Percentiles rank a stretch among this genome's conserved stretches.
phyloP scores from a whole-genome alignment of 2,888 invertebrate species.

The Labia minor region DNA sequence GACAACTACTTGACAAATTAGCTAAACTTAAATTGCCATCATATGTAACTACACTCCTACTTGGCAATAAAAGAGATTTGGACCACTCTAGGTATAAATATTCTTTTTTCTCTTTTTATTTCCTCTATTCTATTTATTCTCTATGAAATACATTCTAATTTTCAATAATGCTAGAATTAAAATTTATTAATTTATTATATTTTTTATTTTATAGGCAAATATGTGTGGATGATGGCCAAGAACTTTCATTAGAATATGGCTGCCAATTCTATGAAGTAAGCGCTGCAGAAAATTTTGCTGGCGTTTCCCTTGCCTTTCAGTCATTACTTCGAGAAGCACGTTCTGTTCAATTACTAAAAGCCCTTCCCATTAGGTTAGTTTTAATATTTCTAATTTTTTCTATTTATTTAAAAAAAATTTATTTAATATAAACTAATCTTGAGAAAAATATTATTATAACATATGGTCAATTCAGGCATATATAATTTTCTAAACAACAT shows the following conservation, averaged over 20 bases:
- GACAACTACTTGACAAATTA: slow-evolving; percentile 57
- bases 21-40: slow-evolving; percentile 61
- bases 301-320: slow-evolving; percentile 70
- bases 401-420: background rate
- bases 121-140: no score
- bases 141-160: no score
- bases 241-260: slow-evolving; percentile 61
- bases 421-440: no score
- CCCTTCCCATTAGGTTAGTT: slow-evolving; percentile 50
- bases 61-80: slow-evolving; percentile 72
- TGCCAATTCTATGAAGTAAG: slow-evolving; percentile 79
- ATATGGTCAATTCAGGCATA: no score
- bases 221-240: slow-evolving; percentile 69
- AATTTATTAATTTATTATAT: background rate
- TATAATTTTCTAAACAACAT: no score
- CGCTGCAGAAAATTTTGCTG: slow-evolving; percentile 70
- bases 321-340: slow-evolving; percentile 63
- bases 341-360: slow-evolving; percentile 57
- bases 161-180: no score
- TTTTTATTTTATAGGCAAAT: slow-evolving; percentile 48
- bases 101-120: no score
- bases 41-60: slow-evolving; percentile 62
- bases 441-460: no score
- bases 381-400: background rate
- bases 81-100: slow-evolving; percentile 60